phyloP scores from a whole-genome alignment of 2,888 invertebrate genomes.

The Lasioglossum leucozonium region DNA sequence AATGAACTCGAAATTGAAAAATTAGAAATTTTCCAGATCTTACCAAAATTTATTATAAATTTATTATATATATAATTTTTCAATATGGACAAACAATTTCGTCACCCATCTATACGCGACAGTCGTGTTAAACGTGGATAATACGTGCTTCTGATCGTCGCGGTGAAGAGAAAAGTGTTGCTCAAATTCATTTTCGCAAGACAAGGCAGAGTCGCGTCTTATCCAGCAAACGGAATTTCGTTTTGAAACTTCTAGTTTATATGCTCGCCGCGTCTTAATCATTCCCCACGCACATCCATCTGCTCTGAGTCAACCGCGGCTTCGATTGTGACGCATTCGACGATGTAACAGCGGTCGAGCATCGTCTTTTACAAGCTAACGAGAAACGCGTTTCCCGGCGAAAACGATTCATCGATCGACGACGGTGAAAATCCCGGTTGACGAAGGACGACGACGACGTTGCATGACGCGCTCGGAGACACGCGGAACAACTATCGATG shows the following conservation, averaged over 20 bases:
- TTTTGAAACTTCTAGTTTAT: not conserved
- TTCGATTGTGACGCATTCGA: constrained; percentile 3
- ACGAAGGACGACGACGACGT: not conserved
- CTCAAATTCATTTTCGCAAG: not conserved
- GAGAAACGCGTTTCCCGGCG: not conserved
- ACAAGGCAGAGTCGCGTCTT: not conserved
- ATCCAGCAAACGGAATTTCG: not conserved
- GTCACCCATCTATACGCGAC: no score
- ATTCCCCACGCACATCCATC: not conserved
- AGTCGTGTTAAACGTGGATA: no score
- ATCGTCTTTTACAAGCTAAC: not conserved
- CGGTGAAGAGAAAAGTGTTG: not conserved
- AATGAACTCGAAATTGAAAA: no score
- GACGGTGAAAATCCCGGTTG: not conserved
- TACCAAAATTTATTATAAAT: no score
- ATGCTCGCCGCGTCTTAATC: not conserved
- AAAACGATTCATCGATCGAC: constrained; percentile 3
- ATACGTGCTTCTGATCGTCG: not conserved
- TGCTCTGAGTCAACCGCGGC: not conserved
- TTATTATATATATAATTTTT: no score
- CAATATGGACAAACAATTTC: no score
- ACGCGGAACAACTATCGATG: not conserved
- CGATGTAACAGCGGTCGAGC: not conserved
- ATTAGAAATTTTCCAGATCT: not conserved
- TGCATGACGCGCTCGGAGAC: not conserved